These are phyloP conservation scores for Alligator mississippiensis DNA, from an alignment of 2,113 vertebrate species.

Conservation along the genomic window DNA sequence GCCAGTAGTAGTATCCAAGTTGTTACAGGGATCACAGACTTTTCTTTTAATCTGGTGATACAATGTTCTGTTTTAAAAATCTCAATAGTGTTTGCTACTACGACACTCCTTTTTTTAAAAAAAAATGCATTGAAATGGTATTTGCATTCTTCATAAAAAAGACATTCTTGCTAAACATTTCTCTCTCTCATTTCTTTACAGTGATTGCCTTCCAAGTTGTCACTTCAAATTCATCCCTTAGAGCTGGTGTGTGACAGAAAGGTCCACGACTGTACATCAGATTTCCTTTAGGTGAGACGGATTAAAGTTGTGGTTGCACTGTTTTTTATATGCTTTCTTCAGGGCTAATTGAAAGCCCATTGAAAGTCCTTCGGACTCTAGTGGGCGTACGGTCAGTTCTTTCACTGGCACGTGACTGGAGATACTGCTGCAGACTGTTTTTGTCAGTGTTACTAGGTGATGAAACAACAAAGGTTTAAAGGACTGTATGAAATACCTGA, in stretches of 20 bases:
- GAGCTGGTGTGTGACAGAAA: constrained; percentile 12
- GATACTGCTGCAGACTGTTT: neutral
- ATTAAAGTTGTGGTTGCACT: neutral
- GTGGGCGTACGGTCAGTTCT: neutral
- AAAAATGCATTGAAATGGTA: neutral
- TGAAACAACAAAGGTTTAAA: neutral
- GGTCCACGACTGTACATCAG: constrained; percentile 20
- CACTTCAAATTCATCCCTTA: neutral
- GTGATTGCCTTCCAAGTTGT: constrained; percentile 1
- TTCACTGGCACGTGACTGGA: neutral
- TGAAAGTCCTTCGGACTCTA: neutral
- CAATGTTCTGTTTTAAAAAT: neutral
- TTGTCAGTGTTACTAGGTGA: neutral
- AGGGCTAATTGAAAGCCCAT: neutral
- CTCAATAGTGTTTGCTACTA: neutral
- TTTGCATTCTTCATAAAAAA: neutral
- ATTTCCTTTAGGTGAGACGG: constrained; percentile 66
- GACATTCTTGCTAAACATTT: neutral
- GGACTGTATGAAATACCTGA: neutral
- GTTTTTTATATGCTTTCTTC: neutral
- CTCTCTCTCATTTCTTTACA: constrained; percentile 7
- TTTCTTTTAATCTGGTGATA: neutral
- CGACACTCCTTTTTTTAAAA: neutral
- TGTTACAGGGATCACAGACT: neutral
- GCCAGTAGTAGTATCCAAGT: neutral